Evolutionary conservation across 1,140 invertebrate species (phyloP), one percentile per base, ranked within the genome.

Genomic region (Bombus haemorrhoidalis): DNA sequence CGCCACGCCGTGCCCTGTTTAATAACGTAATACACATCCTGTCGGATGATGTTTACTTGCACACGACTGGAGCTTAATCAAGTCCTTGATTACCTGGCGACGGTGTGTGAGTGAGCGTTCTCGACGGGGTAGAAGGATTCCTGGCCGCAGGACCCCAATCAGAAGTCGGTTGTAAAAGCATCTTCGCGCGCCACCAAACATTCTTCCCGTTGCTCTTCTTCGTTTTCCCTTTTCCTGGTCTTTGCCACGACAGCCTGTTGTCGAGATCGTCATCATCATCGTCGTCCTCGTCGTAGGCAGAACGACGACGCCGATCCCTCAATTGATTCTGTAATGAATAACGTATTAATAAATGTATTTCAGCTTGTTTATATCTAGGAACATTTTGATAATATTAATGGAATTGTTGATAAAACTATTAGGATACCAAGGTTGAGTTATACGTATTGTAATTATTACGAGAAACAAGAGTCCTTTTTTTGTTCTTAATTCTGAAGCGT

Each of bases 101-200:
- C 43, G 92, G 88, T 28, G 93, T 92, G 84, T 93, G 89, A 71
- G 92, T 92, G 32, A 94, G 79, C 6, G 92, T 95, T 83, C 93
- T 94, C 53, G 92, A 94, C 1, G 93, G 91, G 43, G 93, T 94
- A 59, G 93, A 89, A n/a, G 89, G 80, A 77, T 93, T 94, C 57
- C 92, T 92, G 43, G 94, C 93, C 4, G 96, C 95, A 3, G 96
- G 96, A n/a, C 96, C 96, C 97, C 97, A 97, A 71, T 97, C 96
- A 1, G 96, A 94, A 2, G 96, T 97, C 0, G 97, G 97, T 59
- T 96, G 96, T 2, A 96, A 89, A 28, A 97, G 93, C 47, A 95
- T 95, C 32, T 95, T 95, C 18, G 96, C 95, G 91, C 93, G 88
- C 13, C 85, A 72, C 90, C 93, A 93, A 34, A 94, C 64, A 28